Base-by-base conservation (phyloP, 2,113 vertebrate genomes). In the Acanthochromis polyacanthus region DNA sequence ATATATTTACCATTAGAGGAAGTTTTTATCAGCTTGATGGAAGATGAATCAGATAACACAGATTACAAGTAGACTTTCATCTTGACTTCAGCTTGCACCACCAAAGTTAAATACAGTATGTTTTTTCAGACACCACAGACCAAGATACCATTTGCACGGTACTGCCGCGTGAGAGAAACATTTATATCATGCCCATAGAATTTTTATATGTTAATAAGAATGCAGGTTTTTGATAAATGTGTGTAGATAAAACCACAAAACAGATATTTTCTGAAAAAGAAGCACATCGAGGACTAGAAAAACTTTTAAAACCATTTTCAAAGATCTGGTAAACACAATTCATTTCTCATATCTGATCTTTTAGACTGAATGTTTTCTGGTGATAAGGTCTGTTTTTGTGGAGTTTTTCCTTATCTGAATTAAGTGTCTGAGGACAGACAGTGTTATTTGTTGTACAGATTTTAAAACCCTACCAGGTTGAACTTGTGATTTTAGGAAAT, bases 301-400 rank as follows among this genome's bases (percentile, higher is more conserved):
- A 38, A 43, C 3, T 0, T 30, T 38, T 68, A 40, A 38, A 55
- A 56, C 10, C 32, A 11, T 51, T 59, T 52, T 38, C 38, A 32
- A 40, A 52, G 10, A 66, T 32, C 32, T 20, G 32, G 15, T 16
- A 23, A 45, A 58, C 50, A 56, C 30, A 10, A 12, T 64, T 80
- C 40, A 15, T 71, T 75, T 64, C 53, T 53, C 46, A 40, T 58
- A 74, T 81, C 55, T 79, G 71, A 76, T 75, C 38, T 72, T 55
- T 23, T 1, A 57, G 55, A 36, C 61, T 55, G 38, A 57, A 66
- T 46, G 32, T 51, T 66, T 71, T 75, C 40, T 38, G 58, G 46
- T 62, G 80, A 82, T 79, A 51, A 60, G 64, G 23, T 62, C 57
- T 62, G 6, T 70, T 74, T 59, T 59, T 64, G 6, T 66, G 12